phyloP scores from a whole-genome alignment of 2,888 invertebrate species.

The Macrosoma leucophasiata region DNA sequence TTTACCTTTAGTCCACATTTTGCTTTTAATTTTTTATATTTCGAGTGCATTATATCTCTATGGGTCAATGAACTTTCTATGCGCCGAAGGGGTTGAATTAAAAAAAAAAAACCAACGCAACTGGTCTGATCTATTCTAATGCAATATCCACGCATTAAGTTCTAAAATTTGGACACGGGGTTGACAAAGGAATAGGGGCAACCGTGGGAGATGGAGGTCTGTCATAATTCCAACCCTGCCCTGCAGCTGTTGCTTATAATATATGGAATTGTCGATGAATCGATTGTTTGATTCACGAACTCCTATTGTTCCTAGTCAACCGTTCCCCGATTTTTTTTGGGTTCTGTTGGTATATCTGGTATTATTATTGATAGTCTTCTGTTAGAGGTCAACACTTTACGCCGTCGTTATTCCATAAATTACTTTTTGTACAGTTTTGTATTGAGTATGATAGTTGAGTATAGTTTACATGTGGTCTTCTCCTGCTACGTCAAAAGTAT shows the following conservation, averaged over 20 bases:
- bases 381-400: no score
- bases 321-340: constrained; percentile 23
- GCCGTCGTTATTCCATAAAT: no score
- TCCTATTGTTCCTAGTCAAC: constrained; percentile 46
- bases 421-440: no score
- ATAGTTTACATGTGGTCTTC: no score
- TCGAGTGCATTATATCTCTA: neutral
- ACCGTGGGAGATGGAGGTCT: constrained; percentile 61
- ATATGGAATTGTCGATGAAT: constrained; percentile 49
- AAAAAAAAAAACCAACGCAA: constrained; percentile 6
- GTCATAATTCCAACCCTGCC: constrained; percentile 43
- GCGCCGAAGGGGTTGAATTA: constrained; percentile 11
- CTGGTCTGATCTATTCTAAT: constrained; percentile 9
- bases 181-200: constrained; percentile 25
- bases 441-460: no score
- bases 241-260: constrained; percentile 64
- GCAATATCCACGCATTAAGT: neutral
- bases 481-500: no score
- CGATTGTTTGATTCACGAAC: constrained; percentile 64
- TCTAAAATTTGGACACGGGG: constrained; percentile 10
- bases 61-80: no score
- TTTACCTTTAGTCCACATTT: no score
- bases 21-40: no score
- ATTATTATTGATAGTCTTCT: no score
- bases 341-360: constrained; percentile 19